phyloP scores from a whole-genome alignment of 2,888 invertebrate genomes.

The Netelia inedita region DNA sequence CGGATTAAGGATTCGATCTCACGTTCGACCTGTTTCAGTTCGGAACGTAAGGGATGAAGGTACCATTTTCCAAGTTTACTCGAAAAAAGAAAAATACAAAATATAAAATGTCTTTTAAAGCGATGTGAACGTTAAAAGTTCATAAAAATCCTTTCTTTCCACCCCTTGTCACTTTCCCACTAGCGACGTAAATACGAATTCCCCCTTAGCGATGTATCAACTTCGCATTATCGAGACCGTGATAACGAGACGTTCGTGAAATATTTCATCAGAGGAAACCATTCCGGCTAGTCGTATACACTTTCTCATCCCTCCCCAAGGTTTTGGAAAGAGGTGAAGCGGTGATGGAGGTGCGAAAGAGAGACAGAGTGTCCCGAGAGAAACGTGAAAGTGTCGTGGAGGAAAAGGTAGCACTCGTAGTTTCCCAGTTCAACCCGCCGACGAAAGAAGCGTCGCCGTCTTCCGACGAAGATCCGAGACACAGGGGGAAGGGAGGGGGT shows the following conservation, averaged over 20 bases:
- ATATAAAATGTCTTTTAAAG: too few relatives aligned
- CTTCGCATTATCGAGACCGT: background rate
- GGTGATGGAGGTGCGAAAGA: conserved; percentile 10
- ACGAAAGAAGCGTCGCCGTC: conserved; percentile 29
- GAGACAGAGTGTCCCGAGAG: conserved; percentile 18
- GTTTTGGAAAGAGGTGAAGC: background rate
- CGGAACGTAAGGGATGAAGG: too few relatives aligned
- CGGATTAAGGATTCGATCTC: too few relatives aligned
- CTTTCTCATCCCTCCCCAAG: background rate
- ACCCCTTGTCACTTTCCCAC: too few relatives aligned
- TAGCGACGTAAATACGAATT: too few relatives aligned
- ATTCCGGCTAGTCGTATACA: conserved; percentile 1
- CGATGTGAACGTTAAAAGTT: too few relatives aligned
- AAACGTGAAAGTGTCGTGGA: background rate
- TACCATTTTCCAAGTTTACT: too few relatives aligned
- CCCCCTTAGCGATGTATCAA: background rate
- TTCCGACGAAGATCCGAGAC: conserved; percentile 10
- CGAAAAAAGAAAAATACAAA: too few relatives aligned
- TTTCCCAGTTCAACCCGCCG: conserved; percentile 8
- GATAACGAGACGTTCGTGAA: background rate
- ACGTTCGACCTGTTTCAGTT: too few relatives aligned
- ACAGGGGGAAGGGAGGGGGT: conserved; percentile 5
- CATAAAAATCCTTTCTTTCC: too few relatives aligned
- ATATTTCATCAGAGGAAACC: conserved; percentile 18
- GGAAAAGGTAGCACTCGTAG: conserved; percentile 26